Conservation (phyloP, 1,140 invertebrate genomes). For the Helicoverpa armigera region DNA sequence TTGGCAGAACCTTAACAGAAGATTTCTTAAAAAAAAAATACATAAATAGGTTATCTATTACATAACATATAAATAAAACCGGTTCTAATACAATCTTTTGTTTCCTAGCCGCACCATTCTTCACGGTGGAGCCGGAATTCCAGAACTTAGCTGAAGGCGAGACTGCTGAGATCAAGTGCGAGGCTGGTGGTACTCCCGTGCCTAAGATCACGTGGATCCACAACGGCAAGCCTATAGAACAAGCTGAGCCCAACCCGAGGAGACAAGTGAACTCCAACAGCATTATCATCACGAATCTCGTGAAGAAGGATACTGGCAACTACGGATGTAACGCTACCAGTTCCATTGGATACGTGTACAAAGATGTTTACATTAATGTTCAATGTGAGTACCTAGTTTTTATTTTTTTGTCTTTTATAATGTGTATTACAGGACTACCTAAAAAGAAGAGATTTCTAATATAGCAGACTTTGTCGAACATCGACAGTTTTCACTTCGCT, state of each 20-base stretch:
- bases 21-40: too few relatives aligned
- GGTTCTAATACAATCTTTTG: constrained; percentile 34
- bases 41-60: too few relatives aligned
- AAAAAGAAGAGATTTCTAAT: too few relatives aligned
- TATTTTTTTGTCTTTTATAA: too few relatives aligned
- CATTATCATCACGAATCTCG: constrained; percentile 94
- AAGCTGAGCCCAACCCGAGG: constrained; percentile 92
- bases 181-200: constrained; percentile 94
- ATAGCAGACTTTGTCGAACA: too few relatives aligned
- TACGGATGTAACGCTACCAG: constrained; percentile 99
- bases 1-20: too few relatives aligned
- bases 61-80: too few relatives aligned
- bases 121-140: constrained; percentile 96
- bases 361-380: constrained; percentile 99
- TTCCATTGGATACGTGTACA: constrained; percentile 98
- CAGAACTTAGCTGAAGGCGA: constrained; percentile 97
- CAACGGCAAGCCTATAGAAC: constrained; percentile 96
- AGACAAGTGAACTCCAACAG: constrained; percentile 90
- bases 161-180: constrained; percentile 94
- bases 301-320: constrained; percentile 97
- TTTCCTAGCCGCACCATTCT: constrained; percentile 94
- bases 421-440: too few relatives aligned
- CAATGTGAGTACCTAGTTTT: constrained; percentile 85
- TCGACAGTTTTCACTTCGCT: too few relatives aligned
- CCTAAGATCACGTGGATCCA: constrained; percentile 98